Conservation (phyloP, 1,140 invertebrate genomes). For the Penaeus vannamei region DNA sequence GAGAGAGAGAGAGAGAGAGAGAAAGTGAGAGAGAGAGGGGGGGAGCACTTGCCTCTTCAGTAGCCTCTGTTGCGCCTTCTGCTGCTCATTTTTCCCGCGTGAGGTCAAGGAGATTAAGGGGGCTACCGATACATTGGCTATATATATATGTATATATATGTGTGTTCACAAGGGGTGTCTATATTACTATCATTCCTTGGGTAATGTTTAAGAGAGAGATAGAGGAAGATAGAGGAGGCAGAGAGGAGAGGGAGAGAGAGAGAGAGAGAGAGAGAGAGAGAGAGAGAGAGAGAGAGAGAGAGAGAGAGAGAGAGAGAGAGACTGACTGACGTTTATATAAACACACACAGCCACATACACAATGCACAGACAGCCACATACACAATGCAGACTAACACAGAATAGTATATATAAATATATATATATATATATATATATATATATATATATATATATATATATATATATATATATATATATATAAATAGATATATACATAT, state of each 20-base stretch:
- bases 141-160: no score
- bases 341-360: background rate
- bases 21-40: background rate
- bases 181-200: background rate
- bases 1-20: conserved; percentile 4
- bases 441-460: no score
- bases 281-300: conserved; percentile 7
- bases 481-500: no score
- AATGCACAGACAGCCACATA: no score
- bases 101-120: background rate
- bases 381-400: no score
- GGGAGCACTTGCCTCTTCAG: no score
- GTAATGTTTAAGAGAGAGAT: background rate
- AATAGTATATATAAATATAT: no score
- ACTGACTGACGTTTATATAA: background rate
- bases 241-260: conserved; percentile 29
- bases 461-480: no score
- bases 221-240: conserved; percentile 18
- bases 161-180: background rate
- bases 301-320: background rate
- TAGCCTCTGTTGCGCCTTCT: no score
- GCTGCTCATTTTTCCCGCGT: no score
- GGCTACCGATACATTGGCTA: no score
- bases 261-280: conserved; percentile 38
- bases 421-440: no score